Evolutionary conservation across 2,113 vertebrate species (phyloP).

Genomic region (Pseudolaguvia tuberculata): DNA sequence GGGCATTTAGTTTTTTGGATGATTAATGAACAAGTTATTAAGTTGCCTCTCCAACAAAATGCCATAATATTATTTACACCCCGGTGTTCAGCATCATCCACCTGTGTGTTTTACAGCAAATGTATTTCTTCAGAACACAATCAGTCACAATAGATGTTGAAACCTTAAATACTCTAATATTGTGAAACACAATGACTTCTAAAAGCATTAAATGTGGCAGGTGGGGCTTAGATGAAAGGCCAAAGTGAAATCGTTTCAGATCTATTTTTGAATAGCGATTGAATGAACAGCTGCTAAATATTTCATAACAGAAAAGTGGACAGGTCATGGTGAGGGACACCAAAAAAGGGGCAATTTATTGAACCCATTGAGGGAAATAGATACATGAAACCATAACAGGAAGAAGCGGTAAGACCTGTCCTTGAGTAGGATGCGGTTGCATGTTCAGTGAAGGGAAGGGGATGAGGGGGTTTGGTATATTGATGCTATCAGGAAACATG

Average conservation of each 20-base stretch:
- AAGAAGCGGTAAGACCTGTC: slow-evolving; percentile 42
- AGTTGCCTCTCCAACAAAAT: not conserved
- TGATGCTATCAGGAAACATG: slow-evolving; percentile 47
- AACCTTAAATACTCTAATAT: slow-evolving; percentile 50
- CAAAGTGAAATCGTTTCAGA: slow-evolving; percentile 44
- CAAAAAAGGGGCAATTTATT: slow-evolving; percentile 45
- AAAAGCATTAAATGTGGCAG: slow-evolving; percentile 24
- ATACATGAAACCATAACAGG: slow-evolving; percentile 55
- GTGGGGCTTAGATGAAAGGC: slow-evolving; percentile 40
- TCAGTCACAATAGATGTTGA: slow-evolving; percentile 30
- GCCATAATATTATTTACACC: slow-evolving; percentile 9
- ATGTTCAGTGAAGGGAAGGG: not conserved
- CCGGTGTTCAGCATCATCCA: slow-evolving; percentile 30
- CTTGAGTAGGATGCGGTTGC: slow-evolving; percentile 41
- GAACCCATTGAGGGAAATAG: slow-evolving; percentile 44
- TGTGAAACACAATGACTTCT: slow-evolving; percentile 47
- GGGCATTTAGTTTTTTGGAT: not conserved
- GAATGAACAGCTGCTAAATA: slow-evolving; percentile 55
- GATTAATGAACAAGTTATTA: not conserved
- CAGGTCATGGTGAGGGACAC: slow-evolving; percentile 45
- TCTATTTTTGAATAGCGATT: slow-evolving; percentile 54
- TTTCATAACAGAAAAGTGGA: slow-evolving; percentile 50
- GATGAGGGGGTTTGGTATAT: slow-evolving; percentile 1
- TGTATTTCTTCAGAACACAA: slow-evolving; percentile 11
- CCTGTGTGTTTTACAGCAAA: slow-evolving; percentile 10